Evolutionary conservation across 1,140 invertebrate genomes (phyloP), one percentile per base, ranked within the genome.

Genomic region (Drosophila navojoa): DNA sequence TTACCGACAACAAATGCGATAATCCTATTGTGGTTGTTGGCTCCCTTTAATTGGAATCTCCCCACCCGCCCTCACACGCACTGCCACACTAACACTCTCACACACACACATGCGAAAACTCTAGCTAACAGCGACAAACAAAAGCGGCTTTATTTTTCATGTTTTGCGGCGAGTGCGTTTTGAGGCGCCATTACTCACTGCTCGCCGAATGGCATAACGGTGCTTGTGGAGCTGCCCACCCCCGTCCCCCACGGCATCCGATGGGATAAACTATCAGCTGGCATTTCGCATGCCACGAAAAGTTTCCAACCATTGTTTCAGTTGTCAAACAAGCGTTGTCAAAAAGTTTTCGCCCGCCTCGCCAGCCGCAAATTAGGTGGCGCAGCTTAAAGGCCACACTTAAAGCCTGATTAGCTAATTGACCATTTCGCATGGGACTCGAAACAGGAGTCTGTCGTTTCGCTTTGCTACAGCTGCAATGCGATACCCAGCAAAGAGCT

Each of bases 131-230:
- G 52, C 32, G 62, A 76, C 81, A 84, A 79, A 84, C 76, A 89
- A 77, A 87, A 89, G 73, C 76, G 76, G 84, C 84, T 89, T 89
- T 87, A 55, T 79, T 71, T 84, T 79, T 69, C 76, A 79, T 87
- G 82, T 87, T 87, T 77, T 87, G 82, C 49, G 82, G 82, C 73
- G 69, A 49, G 66, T 87, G 82, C 84, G 84, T 89, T 87, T 87
- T 89, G 82, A 89, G 86, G 79, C 81, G 71, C 84, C 82, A 89
- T 87, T 87, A 89, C 84, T 87, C 84, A 89, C 40, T 79, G 69
- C 76, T 63, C 79, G 29, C 40, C 66, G 67, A 69, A 78, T 71
- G 74, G 59, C 58, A 71, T 47, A 58, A 40, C 25, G 19, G 45
- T 45, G n/a, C n/a, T 15, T 47, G 27, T 32, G 38, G 49, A 38